Evolutionary conservation across 2,113 vertebrate genomes (phyloP), one percentile per base, ranked within the genome.

Genomic region (Caloenas nicobarica): DNA sequence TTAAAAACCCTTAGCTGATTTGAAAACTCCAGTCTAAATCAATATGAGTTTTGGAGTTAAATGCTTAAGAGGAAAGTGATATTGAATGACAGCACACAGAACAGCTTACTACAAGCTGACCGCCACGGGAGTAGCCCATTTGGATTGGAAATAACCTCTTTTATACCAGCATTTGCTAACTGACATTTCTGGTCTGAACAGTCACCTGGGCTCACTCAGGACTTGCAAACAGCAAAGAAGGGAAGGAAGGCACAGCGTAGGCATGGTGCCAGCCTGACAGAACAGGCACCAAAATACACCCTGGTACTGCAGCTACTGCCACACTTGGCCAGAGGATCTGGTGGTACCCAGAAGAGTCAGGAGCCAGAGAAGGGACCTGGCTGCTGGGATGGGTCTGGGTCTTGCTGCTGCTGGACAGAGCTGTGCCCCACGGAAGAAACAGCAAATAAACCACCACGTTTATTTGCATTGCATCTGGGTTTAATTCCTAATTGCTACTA

Each of bases 231-330:
- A 65, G 16, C 38, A 53, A 31, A 5, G 16, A 79, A 58, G 9
- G 16, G 23, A 61, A 44, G 21, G 29, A n/a, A 11, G 22, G 31
- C 16, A 66, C 13, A n/a, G 48, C 22, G 31, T 24, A n/a, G 31
- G 16, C 26, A n/a, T 0, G 1, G 29, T 34, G 51, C 17, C 51
- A 73, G 23, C 13, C 53, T 16, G 21, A 15, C n/a, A 81, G 23
- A 57, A 26, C 0, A 1, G 44, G 16, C 33, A 71, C 9, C 25
- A 62, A 74, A 81, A 42, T 13, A 23, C 23, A 42, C 1, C 13
- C 4, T 1, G 0, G 9, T 44, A 44, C 22, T 2, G 3, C 10
- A 46, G 1, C 24, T 40, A 5, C 19, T 40, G 31, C 50, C 29
- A 6, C 8, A 5, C 5, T 81, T 4, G 3, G 19, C 25, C 40